These are phyloP conservation scores for Dichetophora obliterata DNA, from an alignment of 2,888 invertebrate genomes.

Conservation along the genomic window DNA sequence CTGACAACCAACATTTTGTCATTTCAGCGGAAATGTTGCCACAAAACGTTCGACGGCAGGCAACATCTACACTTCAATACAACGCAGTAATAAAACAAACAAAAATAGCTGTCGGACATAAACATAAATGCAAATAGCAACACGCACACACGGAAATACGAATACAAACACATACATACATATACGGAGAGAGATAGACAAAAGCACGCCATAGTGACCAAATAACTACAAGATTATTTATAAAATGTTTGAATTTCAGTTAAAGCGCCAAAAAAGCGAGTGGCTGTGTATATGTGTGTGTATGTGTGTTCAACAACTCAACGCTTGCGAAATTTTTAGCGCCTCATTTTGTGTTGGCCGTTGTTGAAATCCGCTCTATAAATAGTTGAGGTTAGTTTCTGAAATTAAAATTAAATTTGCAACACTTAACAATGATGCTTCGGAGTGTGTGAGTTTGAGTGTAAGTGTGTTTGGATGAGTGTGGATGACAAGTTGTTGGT, in stretches of 20 bases:
- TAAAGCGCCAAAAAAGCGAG: conserved; percentile 5
- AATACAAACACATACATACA: neutral
- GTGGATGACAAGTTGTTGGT: neutral
- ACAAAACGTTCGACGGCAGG: conserved; percentile 30
- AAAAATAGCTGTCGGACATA: conserved; percentile 36
- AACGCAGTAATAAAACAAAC: conserved; percentile 40
- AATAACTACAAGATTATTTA: neutral
- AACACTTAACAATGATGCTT: conserved; percentile 1
- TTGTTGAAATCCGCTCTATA: conserved; percentile 23
- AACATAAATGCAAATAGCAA: conserved; percentile 12
- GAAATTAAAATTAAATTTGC: conserved; percentile 30
- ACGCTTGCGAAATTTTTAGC: neutral
- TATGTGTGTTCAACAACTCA: too few species aligned
- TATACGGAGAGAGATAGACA: neutral
- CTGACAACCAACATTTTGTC: conserved; percentile 45
- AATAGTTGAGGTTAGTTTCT: conserved; percentile 19
- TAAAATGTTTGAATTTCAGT: conserved; percentile 3
- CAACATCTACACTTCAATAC: conserved; percentile 43
- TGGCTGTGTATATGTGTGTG: too few species aligned
- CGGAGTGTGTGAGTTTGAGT: neutral
- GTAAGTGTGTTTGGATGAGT: neutral
- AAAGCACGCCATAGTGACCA: neutral
- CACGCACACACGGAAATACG: conserved; percentile 28
- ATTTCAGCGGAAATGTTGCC: conserved; percentile 46
- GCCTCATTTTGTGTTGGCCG: neutral